Evolutionary conservation across 2,888 invertebrate species (phyloP).

Genomic region (Heliconius sara): DNA sequence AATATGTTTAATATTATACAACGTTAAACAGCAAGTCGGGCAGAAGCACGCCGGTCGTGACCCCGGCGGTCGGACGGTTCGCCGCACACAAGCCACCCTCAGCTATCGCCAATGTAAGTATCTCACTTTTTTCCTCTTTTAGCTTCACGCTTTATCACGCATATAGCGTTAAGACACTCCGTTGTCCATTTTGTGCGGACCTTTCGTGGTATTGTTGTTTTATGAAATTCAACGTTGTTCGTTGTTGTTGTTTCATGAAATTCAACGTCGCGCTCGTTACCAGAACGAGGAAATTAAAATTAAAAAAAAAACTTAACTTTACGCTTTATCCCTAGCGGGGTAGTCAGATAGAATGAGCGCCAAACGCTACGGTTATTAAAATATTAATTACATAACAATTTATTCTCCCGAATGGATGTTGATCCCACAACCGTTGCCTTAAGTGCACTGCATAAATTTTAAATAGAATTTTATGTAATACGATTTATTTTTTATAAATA

Average conservation of each 20-base stretch:
- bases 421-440: no score
- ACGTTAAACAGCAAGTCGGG: conserved; percentile 51
- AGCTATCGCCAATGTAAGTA: conserved; percentile 61
- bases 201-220: no score
- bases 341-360: no score
- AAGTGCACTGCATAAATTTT: no score
- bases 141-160: not conserved
- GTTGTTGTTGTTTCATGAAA: no score
- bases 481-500: no score
- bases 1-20: conserved; percentile 2
- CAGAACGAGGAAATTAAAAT: not conserved
- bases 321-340: no score
- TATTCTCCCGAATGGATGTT: no score
- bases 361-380: not conserved
- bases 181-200: no score
- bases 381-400: not conserved
- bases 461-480: no score
- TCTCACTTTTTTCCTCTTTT: not conserved
- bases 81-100: conserved; percentile 64
- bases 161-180: not conserved
- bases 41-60: conserved; percentile 51
- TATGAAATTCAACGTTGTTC: no score
- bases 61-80: conserved; percentile 61
- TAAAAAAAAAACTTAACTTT: no score
- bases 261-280: not conserved